A percentile compares a stretch with the other conserved stretches of the same genome.
Conservation (phyloP, 2,888 invertebrate species). For the Hyppa rectilinea region DNA sequence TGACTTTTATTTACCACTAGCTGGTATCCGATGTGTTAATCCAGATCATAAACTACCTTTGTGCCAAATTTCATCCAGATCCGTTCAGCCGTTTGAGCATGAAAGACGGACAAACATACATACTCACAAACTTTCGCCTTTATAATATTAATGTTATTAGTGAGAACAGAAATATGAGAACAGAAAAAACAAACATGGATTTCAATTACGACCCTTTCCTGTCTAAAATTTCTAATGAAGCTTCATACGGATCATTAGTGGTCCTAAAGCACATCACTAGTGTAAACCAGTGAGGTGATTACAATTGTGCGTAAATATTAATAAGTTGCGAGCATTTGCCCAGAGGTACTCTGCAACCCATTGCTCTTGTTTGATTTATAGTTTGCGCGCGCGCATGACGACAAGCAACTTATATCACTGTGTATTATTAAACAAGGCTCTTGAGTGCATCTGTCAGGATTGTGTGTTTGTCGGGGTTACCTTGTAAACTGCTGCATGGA, state of each 20-base stretch:
- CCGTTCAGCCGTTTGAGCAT: too few species aligned
- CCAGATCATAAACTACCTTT: too few species aligned
- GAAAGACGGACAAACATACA: too few species aligned
- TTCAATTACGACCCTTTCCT: background rate
- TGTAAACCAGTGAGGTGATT: constrained; percentile 40
- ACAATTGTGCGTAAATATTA: constrained; percentile 60
- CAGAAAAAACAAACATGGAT: background rate
- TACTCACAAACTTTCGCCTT: too few species aligned
- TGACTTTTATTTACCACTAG: background rate
- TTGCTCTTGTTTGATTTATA: constrained; percentile 57
- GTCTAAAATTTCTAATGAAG: background rate
- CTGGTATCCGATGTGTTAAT: too few species aligned
- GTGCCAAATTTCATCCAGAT: too few species aligned
- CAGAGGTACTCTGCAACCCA: constrained; percentile 45
- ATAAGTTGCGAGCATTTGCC: constrained; percentile 55
- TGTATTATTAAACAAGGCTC: constrained; percentile 51
- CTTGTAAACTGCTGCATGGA: constrained; percentile 15
- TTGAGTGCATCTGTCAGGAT: constrained; percentile 34
- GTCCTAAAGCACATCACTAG: constrained; percentile 6
- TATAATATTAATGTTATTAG: too few species aligned
- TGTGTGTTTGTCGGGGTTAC: constrained; percentile 20
- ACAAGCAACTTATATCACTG: constrained; percentile 52
- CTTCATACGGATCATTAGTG: background rate
- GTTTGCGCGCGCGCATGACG: constrained; percentile 45
- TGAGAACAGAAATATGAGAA: background rate